Percentiles rank a stretch among this genome's conserved stretches.
phyloP scores from a whole-genome alignment of 2,113 vertebrate species.

The Globicephala melas region DNA sequence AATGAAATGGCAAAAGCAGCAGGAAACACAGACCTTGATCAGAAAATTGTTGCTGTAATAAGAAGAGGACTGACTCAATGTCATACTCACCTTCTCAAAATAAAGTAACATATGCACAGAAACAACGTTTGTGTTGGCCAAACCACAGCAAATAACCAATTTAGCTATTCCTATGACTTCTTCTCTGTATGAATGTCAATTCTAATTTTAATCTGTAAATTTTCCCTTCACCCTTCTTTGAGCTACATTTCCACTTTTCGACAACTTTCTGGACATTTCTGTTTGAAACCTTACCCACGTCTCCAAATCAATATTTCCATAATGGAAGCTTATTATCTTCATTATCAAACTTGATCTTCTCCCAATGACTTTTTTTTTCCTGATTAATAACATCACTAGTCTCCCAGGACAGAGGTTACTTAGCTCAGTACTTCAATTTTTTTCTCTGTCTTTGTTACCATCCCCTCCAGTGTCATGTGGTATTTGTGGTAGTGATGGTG shows the following conservation, averaged over 20 bases:
- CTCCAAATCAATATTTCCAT: background rate
- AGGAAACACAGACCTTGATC: background rate
- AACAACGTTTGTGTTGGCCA: background rate
- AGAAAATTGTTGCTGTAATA: background rate
- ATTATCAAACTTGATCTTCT: background rate
- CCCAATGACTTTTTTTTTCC: background rate
- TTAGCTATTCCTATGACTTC: background rate
- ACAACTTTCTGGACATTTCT: background rate
- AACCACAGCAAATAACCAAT: background rate
- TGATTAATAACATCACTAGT: background rate
- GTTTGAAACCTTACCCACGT: background rate
- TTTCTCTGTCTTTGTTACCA: background rate
- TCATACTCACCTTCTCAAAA: background rate
- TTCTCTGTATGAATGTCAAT: background rate
- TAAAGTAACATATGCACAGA: background rate
- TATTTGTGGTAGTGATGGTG: background rate
- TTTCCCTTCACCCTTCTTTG: background rate
- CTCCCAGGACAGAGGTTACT: background rate
- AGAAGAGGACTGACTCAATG: background rate
- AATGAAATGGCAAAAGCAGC: background rate
- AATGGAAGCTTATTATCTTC: background rate
- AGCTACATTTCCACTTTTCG: background rate
- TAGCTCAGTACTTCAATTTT: too few relatives aligned
- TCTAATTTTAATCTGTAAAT: background rate
- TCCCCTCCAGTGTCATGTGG: fast-evolving